These are phyloP conservation scores for Limanda limanda DNA, from an alignment of 2,113 vertebrate species.

Conservation along the genomic window DNA sequence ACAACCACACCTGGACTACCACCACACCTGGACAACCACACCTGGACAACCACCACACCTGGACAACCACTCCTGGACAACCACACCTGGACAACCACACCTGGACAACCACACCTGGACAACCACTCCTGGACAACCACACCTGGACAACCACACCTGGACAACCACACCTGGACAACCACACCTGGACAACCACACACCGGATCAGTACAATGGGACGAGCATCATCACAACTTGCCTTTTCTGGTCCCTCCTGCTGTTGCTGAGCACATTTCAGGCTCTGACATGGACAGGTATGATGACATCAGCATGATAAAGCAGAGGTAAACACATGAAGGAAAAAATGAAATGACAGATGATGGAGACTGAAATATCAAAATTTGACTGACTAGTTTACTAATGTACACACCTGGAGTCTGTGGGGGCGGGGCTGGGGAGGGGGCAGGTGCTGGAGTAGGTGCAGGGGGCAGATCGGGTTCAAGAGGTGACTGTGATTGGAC, in stretches of 20 bases:
- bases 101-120: no score
- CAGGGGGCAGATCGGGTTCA: neutral
- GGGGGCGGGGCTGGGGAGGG: slow-evolving; percentile 47
- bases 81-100: no score
- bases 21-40: no score
- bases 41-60: no score
- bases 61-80: no score
- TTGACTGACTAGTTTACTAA: neutral
- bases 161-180: no score
- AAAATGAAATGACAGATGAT: slow-evolving; percentile 4
- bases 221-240: slow-evolving; percentile 57
- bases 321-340: slow-evolving; percentile 30
- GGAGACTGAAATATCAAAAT: neutral
- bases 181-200: no score
- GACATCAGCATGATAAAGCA: slow-evolving; percentile 29
- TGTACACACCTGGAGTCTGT: slow-evolving; percentile 72
- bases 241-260: slow-evolving; percentile 77
- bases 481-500: slow-evolving; percentile 14
- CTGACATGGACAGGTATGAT: slow-evolving; percentile 46
- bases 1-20: no score
- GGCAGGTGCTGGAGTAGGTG: slow-evolving; percentile 3
- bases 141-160: no score
- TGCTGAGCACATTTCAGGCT: slow-evolving; percentile 59
- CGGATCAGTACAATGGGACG: neutral
- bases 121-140: no score